Evolutionary conservation across 1,140 invertebrate species (phyloP), one percentile per base, ranked within the genome.

Genomic region (Cephus cinctus): DNA sequence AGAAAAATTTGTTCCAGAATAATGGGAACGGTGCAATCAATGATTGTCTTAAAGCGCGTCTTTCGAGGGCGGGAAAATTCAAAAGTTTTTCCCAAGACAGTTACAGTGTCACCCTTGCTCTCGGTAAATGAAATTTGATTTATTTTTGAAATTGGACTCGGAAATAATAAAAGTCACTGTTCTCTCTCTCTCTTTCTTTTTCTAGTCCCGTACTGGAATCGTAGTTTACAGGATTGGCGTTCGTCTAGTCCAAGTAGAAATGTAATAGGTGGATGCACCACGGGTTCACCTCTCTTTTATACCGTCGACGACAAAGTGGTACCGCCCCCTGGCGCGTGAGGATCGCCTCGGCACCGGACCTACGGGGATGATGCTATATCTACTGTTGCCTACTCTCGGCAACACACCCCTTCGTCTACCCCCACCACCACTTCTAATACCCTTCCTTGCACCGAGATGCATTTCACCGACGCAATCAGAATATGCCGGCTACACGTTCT

Each of bases 301-400:
- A 64, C 55, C 50, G 38, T 34, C 53, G 35, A 38, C 50, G 58
- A 59, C 51, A 52, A 63, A 61, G 47, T 50, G 53, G 52, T 57
- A 47, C 55, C 61, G 54, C 59, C 59, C 56, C 60, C 56, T 57
- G 43, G 42, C 56, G 58, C 59, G 56, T 62, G 61, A 59, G 56
- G 54, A 59, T 59, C 43, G 41, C 48, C 43, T 49, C 36, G 48
- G 42, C 34, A 54, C 54, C 38, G 52, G 55, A 63, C 52, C 52
- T 48, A 54, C 46, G 41, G 40, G 39, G 39, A 59, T 60, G 54
- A n/a, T n/a, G n/a, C n/a, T n/a, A n/a, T n/a, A n/a, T n/a, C n/a
- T n/a, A n/a, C 19, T 36, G 14, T 48, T 49, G 51, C 53, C 52
- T 42, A 49, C 44, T 57, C 56, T 47, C 57, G 46, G 46, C 46